Base-by-base conservation (phyloP, 2,797 vertebrate species). In the Tenualosa ilisha region DNA sequence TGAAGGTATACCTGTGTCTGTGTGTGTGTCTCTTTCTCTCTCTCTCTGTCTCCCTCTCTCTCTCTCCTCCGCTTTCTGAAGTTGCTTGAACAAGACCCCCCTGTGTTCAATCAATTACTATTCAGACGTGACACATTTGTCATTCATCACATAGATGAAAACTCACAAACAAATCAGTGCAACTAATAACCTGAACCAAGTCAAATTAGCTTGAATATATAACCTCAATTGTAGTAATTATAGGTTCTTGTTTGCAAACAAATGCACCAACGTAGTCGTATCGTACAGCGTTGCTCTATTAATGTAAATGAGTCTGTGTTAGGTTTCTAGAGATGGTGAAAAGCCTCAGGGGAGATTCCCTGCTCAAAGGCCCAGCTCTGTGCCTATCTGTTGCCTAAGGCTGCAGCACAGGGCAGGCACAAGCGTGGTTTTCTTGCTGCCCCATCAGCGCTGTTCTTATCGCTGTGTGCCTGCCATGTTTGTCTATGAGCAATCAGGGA, bases 151-250 rank as follows among this genome's bases (percentile, higher is more conserved):
- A 20, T 31, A 37, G 26, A 37, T 43, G 37, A 15, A 20, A 37
- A 31, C 63, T 13, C 63, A 68, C 24, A 68, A 68, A 68, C 63
- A 68, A 68, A 68, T 68, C 2, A 37, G 8, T 2, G 26, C 63
- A 37, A 13, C 68, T 75, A 40, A 75, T 37, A 75, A 20, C 37
- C 11, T 75, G 31, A 68, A 17, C 2, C 37, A 1, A 40, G 94
- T 94, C 91, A 91, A 94, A 93, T 93, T 94, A 91, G 93, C 92
- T 93, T 93, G 31, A 31, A 93, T 93, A 89, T 87, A 87, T 90
- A 93, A 92, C 92, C 91, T 88, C 51, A 72, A 92, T 90, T 87
- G 89, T 86, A 88, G 89, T 20, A 50, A 81, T 61, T 49, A 72
- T 50, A 72, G 63, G 51, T 61, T 50, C 49, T 53, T 68, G 68